Evolutionary conservation across 2,113 vertebrate species (phyloP).

Genomic region (Chelonoidis abingdonii): DNA sequence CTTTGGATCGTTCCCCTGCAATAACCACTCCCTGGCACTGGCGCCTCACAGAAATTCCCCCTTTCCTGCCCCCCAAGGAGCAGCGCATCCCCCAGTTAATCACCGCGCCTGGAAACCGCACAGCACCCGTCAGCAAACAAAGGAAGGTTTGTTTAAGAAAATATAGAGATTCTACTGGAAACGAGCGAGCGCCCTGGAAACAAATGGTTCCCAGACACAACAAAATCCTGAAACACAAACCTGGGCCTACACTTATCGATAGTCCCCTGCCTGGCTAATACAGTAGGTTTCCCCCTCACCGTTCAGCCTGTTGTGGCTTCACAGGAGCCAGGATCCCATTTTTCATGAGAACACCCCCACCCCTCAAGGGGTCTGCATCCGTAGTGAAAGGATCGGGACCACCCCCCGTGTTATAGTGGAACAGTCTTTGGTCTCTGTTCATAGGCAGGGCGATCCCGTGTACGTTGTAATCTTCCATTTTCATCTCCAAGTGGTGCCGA

Average conservation of each 20-base stretch:
- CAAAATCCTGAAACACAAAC: not conserved
- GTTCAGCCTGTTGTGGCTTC: not conserved
- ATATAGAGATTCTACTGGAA: not conserved
- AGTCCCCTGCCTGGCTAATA: not conserved
- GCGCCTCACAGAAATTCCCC: not conserved
- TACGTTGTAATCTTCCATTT: not conserved
- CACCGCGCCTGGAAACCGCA: not conserved
- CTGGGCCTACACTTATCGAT: not conserved
- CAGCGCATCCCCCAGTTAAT: too few relatives aligned
- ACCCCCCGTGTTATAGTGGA: not conserved
- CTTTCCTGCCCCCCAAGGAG: not conserved
- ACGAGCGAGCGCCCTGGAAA: not conserved
- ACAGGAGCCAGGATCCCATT: not conserved
- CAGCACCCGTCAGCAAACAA: not conserved
- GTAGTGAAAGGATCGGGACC: too few relatives aligned
- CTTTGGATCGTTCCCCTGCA: not conserved
- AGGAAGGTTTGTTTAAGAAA: not conserved
- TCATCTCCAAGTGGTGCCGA: not conserved
- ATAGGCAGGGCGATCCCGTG: not conserved
- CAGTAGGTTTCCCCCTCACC: too few relatives aligned
- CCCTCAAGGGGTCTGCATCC: not conserved
- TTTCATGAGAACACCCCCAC: not conserved
- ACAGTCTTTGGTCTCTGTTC: not conserved
- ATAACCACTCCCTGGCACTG: not conserved
- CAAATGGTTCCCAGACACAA: not conserved